Base-by-base conservation (phyloP, 2,888 invertebrate species). In the Ptychoptera albimana region DNA sequence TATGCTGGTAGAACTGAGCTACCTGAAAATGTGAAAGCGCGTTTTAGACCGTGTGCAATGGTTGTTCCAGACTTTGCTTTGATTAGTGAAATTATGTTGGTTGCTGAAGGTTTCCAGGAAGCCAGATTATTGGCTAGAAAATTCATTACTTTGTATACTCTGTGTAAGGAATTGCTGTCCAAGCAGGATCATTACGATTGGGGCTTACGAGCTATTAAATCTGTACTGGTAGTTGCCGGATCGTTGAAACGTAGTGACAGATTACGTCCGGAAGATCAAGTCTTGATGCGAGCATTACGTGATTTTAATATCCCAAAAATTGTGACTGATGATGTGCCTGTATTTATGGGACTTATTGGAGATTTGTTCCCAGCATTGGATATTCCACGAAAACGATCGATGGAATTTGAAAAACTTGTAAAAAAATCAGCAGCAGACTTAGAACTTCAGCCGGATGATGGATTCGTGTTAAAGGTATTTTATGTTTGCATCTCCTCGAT, bases 101-200 rank as follows among this genome's bases (percentile, higher is more conserved):
- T 94, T 44, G 93, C 94, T 5, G 93, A 94, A 67, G 96, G 94
- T 38, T 94, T 94, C 64, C 82, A 91, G 60, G 93, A 94, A 47
- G 93, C 94, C 2, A 75, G 89, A 50, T 66, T 91, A 37, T 64
- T 96, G 50, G 93, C 93, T 13, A 75, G 92, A 50, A 96, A 96
- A 68, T 94, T 96, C 64, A 91, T 94, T 59, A 94, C 94, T 0
- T 71, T 94, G 13, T 94, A 94, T 62, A 88, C 83, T 7, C 67
- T 96, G 50, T 96, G 94, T 60, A 77, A 79, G 52, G 94, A 94
- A 63, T 67, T 94, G 51, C 69, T 94, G 9, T 93, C 92, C 39
- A 92, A 93, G 61, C 87, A 92, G 65, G 93, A 96, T 63, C 96
- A 96, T 64, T 96, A 96, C 59, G 96, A 96, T 69, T 92, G 94